A percentile compares a stretch with the other conserved stretches of the same genome.
Evolutionary conservation across 35 echinoderm and acorn worm species (phyloP).

Genomic region (Strongylocentrotus purpuratus): DNA sequence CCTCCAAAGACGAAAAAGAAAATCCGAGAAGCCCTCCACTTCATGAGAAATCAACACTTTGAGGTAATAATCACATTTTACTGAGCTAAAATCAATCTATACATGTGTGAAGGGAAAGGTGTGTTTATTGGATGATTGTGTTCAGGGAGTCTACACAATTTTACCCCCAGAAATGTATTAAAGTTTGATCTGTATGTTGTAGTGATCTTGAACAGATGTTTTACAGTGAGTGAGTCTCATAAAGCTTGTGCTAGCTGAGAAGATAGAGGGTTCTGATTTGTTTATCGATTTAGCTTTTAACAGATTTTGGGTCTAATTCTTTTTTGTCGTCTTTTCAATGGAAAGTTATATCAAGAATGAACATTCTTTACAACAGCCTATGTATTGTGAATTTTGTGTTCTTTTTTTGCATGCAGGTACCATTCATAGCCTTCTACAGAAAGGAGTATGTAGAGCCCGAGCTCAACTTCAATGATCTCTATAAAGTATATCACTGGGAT

Average conservation of each 20-base stretch:
- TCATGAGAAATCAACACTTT: constrained; percentile 97
- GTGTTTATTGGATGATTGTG: not conserved
- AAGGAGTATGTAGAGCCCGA: constrained; percentile 99
- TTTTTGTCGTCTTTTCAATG: too few species aligned
- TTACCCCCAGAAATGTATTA: too few species aligned
- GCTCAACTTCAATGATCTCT: constrained; percentile 96
- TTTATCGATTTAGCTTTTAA: too few species aligned
- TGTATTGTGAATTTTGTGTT: not conserved
- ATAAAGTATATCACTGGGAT: constrained; percentile 98
- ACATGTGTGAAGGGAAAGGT: not conserved
- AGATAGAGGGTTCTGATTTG: too few species aligned
- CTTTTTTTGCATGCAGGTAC: constrained; percentile 61
- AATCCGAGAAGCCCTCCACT: constrained; percentile 93
- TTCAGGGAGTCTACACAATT: too few species aligned
- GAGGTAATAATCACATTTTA: constrained; percentile 57
- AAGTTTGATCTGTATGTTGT: too few species aligned
- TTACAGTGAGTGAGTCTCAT: too few species aligned
- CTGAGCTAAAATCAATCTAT: not conserved
- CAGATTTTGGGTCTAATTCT: too few species aligned
- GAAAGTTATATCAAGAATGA: too few species aligned
- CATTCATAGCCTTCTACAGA: constrained; percentile 97
- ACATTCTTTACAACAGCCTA: too few species aligned
- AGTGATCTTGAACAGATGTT: too few species aligned
- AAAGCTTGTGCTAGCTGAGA: too few species aligned
- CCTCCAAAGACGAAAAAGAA: constrained; percentile 85